Evolutionary conservation across 1,140 invertebrate species (phyloP).

Genomic region (Tribolium madens): DNA sequence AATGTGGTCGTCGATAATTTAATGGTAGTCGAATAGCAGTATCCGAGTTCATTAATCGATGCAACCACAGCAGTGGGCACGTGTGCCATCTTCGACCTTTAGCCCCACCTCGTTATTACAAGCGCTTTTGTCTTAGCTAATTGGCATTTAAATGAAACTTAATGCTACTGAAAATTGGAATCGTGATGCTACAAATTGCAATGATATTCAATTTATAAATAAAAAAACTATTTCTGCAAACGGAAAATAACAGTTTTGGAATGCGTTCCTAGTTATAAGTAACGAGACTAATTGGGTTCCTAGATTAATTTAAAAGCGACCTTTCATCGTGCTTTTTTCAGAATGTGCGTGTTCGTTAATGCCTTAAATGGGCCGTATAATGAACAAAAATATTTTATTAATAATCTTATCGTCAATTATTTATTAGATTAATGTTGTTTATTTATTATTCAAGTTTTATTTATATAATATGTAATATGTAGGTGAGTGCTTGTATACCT

Average conservation of each 20-base stretch:
- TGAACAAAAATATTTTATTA: constrained; percentile 2
- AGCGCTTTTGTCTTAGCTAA: constrained; percentile 9
- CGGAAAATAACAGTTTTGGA: no score
- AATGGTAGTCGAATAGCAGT: constrained; percentile 1
- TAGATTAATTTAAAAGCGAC: background rate
- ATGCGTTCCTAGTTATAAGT: background rate
- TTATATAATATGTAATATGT: no score
- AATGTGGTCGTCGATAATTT: constrained; percentile 39
- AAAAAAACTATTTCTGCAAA: no score
- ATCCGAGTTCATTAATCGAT: constrained; percentile 40
- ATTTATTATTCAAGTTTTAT: background rate
- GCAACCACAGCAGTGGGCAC: constrained; percentile 39
- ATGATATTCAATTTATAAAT: background rate
- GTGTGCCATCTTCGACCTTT: constrained; percentile 43
- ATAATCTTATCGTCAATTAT: background rate
- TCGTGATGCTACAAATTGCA: background rate
- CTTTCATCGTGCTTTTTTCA: background rate
- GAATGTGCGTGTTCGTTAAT: background rate
- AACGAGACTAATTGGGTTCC: background rate
- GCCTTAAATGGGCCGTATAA: background rate
- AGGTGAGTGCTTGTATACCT: background rate
- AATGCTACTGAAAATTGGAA: background rate
- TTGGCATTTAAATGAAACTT: background rate
- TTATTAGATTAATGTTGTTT: background rate
- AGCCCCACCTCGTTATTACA: constrained; percentile 38